Conservation (phyloP, 2,113 vertebrate genomes). For the Orthonyx spaldingii region DNA sequence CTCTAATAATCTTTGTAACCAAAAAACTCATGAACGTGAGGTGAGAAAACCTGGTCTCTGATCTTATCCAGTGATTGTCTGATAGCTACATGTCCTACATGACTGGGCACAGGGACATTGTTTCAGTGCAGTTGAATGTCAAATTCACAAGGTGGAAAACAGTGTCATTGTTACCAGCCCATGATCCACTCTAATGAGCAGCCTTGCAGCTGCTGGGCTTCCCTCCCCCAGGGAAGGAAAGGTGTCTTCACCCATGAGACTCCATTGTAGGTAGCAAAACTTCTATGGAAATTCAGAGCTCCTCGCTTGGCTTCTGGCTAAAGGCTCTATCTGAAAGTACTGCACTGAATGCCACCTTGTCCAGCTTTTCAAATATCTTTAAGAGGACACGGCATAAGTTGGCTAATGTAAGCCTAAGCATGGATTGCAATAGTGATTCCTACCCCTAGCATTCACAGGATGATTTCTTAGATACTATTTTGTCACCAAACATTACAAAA, state of each 20-base stretch:
- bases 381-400: neutral
- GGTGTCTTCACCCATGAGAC: neutral
- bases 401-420: neutral
- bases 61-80: neutral
- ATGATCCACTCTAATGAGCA: neutral
- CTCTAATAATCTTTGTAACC: neutral
- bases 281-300: neutral
- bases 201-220: neutral
- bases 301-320: neutral
- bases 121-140: neutral
- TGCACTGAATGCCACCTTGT: neutral
- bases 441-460: neutral
- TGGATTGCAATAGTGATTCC: neutral
- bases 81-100: neutral
- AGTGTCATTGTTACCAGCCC: neutral
- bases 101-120: neutral
- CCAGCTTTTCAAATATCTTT: neutral
- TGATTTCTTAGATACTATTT: neutral
- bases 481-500: neutral
- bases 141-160: neutral
- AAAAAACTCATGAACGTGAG: neutral
- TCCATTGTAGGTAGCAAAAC: neutral
- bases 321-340: neutral
- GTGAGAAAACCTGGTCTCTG: neutral
- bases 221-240: too few species aligned